phyloP scores from a whole-genome alignment of 53 echinoderm and acorn worm species.

The Holothuria scabra region DNA sequence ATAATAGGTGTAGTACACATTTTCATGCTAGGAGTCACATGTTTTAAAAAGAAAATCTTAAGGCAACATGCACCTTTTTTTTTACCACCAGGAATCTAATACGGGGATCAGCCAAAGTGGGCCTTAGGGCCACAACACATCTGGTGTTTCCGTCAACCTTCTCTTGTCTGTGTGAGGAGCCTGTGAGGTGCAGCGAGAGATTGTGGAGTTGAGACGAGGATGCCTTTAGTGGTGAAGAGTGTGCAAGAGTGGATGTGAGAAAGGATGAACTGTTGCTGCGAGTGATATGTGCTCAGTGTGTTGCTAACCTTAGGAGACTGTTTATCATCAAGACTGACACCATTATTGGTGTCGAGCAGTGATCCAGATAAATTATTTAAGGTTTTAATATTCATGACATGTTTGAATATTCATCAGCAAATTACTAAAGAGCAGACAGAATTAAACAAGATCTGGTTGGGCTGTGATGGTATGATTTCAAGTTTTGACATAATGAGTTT shows the following conservation, averaged over 20 bases:
- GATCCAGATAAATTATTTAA: not conserved
- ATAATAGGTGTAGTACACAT: no score
- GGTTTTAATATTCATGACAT: no score
- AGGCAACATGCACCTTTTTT: no score
- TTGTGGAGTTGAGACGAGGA: not conserved
- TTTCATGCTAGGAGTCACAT: no score
- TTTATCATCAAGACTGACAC: not conserved
- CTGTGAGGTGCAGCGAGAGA: not conserved
- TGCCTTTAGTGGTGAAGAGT: not conserved
- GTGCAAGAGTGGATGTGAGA: not conserved
- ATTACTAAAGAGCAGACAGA: no score
- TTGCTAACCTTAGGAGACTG: not conserved
- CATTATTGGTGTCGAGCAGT: no score
- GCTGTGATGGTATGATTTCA: no score
- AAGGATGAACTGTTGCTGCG: not conserved
- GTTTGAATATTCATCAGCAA: no score
- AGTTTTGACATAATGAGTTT: no score
- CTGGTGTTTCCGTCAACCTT: not conserved
- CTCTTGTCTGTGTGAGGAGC: conserved; percentile 34
- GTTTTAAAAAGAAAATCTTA: no score
- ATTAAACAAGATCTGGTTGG: no score
- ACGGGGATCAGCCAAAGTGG: conserved; percentile 2
- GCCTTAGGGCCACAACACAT: not conserved
- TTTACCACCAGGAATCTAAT: not conserved
- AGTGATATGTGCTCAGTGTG: not conserved